These are phyloP conservation scores for Euura saliciscinereae DNA, from an alignment of 1,140 invertebrate species.

Conservation along the genomic window DNA sequence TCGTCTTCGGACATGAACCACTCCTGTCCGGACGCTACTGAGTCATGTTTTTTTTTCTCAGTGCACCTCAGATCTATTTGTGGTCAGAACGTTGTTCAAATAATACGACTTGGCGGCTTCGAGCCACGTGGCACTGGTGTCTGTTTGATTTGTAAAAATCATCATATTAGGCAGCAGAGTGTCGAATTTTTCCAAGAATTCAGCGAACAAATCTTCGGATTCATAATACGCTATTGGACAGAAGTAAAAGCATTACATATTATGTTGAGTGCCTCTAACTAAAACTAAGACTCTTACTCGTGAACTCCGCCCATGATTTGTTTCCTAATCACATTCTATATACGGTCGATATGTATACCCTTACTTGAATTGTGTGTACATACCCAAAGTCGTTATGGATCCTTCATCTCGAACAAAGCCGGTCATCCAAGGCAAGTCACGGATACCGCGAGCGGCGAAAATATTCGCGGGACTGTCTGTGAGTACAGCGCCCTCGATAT, in stretches of 20 bases:
- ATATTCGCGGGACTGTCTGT: constrained; percentile 22
- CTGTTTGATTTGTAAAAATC: background rate
- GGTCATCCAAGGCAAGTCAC: constrained; percentile 25
- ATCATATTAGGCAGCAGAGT: background rate
- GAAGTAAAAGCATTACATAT: background rate
- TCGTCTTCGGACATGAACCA: no score
- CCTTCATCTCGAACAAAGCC: constrained; percentile 26
- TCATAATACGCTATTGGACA: background rate
- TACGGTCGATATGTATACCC: background rate
- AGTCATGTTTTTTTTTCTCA: no score
- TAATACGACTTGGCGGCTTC: background rate
- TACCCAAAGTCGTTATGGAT: constrained; percentile 3
- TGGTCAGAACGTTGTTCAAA: background rate
- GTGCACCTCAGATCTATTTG: background rate
- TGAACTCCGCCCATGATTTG: background rate
- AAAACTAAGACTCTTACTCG: background rate
- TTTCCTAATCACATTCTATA: background rate
- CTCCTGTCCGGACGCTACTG: no score
- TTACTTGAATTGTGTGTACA: background rate
- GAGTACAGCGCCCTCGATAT: constrained; percentile 23
- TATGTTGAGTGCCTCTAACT: background rate
- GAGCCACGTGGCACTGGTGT: background rate
- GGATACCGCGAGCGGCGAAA: constrained; percentile 14
- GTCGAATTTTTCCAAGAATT: background rate
- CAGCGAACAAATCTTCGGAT: no score